These are phyloP conservation scores for Cyrtorhinus lividipennis DNA, from an alignment of 1,140 invertebrate genomes.

Conservation along the genomic window DNA sequence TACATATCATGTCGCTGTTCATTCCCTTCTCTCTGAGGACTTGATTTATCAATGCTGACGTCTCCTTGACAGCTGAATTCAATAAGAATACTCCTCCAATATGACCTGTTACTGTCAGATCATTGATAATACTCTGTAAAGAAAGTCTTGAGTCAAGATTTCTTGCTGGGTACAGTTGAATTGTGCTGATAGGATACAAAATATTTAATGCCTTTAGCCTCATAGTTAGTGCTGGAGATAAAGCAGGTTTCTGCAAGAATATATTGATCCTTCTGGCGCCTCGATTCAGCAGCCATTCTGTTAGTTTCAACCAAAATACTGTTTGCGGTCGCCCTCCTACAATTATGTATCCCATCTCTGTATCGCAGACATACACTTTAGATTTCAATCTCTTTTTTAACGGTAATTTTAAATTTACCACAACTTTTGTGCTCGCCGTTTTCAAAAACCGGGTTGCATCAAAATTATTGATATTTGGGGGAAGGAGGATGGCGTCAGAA, in stretches of 20 bases:
- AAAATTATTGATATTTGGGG: background rate
- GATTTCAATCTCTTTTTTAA: background rate
- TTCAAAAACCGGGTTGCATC: background rate
- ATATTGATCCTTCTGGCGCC: constrained; percentile 21
- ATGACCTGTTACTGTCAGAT: too few relatives aligned
- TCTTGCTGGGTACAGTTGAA: background rate
- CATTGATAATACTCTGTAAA: background rate
- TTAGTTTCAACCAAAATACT: constrained; percentile 22
- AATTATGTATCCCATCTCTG: constrained; percentile 1
- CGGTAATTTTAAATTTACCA: background rate
- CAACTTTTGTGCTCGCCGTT: background rate
- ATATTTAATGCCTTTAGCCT: background rate
- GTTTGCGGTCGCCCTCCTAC: constrained; percentile 4
- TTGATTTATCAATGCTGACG: background rate
- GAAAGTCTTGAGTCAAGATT: background rate
- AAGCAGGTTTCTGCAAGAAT: constrained; percentile 2
- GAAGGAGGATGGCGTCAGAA: background rate
- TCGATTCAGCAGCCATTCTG: constrained; percentile 21
- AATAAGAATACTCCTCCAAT: background rate
- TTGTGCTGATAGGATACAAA: background rate
- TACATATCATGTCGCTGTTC: background rate
- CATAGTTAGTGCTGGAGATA: background rate
- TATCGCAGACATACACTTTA: constrained; percentile 6
- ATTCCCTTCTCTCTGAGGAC: background rate
- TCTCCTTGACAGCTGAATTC: background rate